phyloP scores from a whole-genome alignment of 2,113 vertebrate species.

The Lycaon pictus region DNA sequence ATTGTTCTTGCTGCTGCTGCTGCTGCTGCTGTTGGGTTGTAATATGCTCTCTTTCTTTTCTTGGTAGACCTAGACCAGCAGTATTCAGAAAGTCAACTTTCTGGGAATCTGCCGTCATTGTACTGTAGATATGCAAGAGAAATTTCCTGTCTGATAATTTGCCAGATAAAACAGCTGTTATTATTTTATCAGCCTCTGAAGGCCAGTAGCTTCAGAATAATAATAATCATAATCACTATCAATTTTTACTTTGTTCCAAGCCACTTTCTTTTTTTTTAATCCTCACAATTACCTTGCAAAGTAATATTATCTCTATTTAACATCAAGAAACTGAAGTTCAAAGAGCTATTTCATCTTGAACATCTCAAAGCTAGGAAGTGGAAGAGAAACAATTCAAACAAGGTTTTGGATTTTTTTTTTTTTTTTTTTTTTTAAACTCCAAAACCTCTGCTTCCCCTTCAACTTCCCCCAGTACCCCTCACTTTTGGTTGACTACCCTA shows the following conservation, averaged over 20 bases:
- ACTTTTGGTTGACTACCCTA: neutral
- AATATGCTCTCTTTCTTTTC: slow-evolving; percentile 22
- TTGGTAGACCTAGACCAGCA: neutral
- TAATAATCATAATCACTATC: neutral
- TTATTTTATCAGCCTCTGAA: slow-evolving; percentile 36
- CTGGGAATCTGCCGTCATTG: neutral
- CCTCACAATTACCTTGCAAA: slow-evolving; percentile 28
- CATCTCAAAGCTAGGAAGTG: neutral
- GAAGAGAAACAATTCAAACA: neutral
- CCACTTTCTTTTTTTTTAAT: slow-evolving; percentile 9
- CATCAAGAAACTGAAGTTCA: slow-evolving; percentile 16
- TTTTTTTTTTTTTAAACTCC: neutral
- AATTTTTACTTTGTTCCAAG: neutral
- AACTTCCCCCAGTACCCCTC: neutral
- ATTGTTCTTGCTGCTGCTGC: neutral
- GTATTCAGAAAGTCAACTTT: neutral
- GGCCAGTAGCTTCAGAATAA: neutral
- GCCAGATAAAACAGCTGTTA: slow-evolving; percentile 18
- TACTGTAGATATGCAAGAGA: neutral
- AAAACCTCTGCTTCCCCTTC: neutral
- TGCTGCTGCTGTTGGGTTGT: neutral
- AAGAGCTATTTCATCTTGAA: neutral
- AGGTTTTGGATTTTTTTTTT: neutral
- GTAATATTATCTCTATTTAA: neutral
- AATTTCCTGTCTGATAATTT: slow-evolving; percentile 28